Conservation (phyloP, 37 sponge, comb jelly and placozoan genomes). For the Diacarnus erythraeanus region DNA sequence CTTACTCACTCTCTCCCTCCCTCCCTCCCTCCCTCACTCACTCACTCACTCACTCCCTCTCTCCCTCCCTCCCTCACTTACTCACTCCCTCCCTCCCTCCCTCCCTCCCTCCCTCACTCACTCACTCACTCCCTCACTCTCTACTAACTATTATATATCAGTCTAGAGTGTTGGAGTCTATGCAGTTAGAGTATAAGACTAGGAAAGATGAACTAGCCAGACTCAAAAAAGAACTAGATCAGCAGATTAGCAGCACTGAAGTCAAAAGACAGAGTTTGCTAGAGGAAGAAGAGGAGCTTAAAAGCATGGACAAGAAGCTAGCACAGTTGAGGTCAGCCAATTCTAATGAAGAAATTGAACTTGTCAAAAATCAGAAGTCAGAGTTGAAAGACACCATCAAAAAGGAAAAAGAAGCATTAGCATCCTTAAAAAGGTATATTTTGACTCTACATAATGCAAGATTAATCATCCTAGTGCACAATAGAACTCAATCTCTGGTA, state of each 20-base stretch:
- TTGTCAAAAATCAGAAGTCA: slow-evolving; percentile 7
- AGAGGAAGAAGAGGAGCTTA: slow-evolving; percentile 15
- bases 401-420: slow-evolving; percentile 21
- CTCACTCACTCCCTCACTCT: no score
- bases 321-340: slow-evolving; percentile 15
- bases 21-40: no score
- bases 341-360: slow-evolving; percentile 9
- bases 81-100: no score
- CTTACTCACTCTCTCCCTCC: no score
- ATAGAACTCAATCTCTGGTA: background rate
- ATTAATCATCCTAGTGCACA: no score
- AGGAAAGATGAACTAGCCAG: slow-evolving; percentile 15
- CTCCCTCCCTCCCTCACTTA: no score
- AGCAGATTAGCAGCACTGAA: slow-evolving; percentile 18
- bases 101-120: no score
- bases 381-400: slow-evolving; percentile 25
- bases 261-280: slow-evolving; percentile 14
- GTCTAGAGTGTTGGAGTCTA: slow-evolving; percentile 2
- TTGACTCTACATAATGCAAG: background rate
- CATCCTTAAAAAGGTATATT: slow-evolving; percentile 29
- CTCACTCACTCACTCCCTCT: no score
- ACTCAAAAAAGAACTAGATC: background rate
- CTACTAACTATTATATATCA: background rate
- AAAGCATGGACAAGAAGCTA: background rate
- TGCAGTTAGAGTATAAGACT: slow-evolving; percentile 19